phyloP scores from a whole-genome alignment of 2,113 vertebrate genomes.

The Hipposideros armiger region DNA sequence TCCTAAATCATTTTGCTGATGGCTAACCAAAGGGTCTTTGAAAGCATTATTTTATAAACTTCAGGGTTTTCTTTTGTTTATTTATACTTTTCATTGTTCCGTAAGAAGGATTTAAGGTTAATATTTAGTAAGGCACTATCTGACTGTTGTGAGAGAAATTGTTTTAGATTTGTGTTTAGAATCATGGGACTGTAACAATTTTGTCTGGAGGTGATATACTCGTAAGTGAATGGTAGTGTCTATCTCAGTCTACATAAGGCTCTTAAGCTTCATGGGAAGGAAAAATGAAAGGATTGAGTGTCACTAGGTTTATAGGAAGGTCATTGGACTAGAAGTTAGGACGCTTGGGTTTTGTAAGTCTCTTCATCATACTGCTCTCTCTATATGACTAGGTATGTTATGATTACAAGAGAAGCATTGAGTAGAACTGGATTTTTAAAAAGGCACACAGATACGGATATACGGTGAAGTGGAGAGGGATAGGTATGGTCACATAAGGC shows the following conservation, averaged over 20 bases:
- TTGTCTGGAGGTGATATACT: background rate
- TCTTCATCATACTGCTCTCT: constrained; percentile 4
- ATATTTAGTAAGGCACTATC: background rate
- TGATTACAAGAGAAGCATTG: background rate
- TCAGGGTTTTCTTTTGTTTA: constrained; percentile 36
- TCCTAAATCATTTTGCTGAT: background rate
- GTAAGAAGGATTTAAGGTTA: background rate
- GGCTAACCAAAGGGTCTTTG: background rate
- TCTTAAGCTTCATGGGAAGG: background rate
- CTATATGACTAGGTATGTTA: background rate
- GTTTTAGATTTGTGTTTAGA: constrained; percentile 31
- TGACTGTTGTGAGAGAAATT: constrained; percentile 3
- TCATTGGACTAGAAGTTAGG: background rate
- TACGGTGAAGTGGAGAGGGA: background rate
- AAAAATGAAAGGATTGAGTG: background rate
- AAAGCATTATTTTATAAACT: constrained; percentile 3
- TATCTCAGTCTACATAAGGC: background rate
- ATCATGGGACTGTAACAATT: background rate
- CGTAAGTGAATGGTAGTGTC: background rate
- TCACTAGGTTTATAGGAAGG: background rate
- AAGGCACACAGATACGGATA: background rate
- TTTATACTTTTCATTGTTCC: constrained; percentile 36
- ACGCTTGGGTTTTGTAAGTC: background rate
- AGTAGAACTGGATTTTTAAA: background rate
- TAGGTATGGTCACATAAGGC: background rate